Evolutionary conservation across 2,113 vertebrate genomes (phyloP).

Genomic region (Chamaea fasciata): DNA sequence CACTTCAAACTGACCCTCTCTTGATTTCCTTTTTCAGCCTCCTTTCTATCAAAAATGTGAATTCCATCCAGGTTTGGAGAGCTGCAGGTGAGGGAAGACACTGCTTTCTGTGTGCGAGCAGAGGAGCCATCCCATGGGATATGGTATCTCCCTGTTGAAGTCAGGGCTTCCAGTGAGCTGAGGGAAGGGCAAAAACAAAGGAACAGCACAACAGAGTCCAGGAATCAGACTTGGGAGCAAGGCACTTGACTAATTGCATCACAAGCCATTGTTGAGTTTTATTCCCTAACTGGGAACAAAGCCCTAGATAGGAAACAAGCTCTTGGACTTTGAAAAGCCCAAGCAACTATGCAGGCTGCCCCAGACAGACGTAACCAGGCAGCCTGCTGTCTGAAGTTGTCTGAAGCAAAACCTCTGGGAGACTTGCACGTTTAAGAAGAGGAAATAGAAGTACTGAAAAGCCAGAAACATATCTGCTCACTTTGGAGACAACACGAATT

Average conservation of each 20-base stretch:
- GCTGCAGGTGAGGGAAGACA: not conserved
- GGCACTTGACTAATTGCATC: not conserved
- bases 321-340: not conserved
- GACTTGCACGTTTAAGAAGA: not conserved
- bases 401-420: not conserved
- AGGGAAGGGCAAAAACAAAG: not conserved
- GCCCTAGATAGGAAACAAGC: not conserved
- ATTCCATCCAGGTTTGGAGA: not conserved
- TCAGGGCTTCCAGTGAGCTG: not conserved
- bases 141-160: not conserved
- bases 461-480: not conserved
- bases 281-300: not conserved
- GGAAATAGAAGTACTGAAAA: not conserved
- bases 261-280: not conserved
- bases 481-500: not conserved
- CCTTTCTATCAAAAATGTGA: not conserved
- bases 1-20: not conserved
- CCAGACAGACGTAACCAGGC: not conserved
- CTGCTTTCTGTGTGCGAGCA: not conserved
- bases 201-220: not conserved
- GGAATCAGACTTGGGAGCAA: not conserved
- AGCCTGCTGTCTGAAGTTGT: not conserved
- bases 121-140: not conserved
- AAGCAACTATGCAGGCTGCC: not conserved
- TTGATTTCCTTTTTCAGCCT: not conserved